These are phyloP conservation scores for Apteryx mantelli DNA, from an alignment of 2,113 vertebrate genomes.

Conservation along the genomic window DNA sequence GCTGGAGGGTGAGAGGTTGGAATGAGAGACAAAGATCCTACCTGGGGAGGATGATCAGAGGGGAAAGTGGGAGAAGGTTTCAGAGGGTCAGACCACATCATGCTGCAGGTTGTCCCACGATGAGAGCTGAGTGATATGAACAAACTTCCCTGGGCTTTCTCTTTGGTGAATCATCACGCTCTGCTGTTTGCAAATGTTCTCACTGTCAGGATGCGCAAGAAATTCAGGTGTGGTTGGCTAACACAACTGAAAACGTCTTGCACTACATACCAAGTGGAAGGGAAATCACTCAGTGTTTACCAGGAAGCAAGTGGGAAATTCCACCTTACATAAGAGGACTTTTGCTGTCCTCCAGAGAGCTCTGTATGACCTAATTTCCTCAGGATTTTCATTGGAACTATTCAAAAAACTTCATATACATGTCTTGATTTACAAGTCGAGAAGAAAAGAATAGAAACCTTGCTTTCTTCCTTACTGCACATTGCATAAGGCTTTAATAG, in stretches of 20 bases:
- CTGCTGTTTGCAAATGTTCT: not conserved
- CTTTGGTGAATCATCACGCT: not conserved
- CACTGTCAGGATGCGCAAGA: not conserved
- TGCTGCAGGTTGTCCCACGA: not conserved
- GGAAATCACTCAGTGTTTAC: not conserved
- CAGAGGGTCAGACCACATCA: not conserved
- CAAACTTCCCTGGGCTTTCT: not conserved
- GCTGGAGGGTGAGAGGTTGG: not conserved
- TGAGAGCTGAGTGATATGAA: not conserved
- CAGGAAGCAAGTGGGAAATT: not conserved
- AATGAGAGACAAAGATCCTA: not conserved
- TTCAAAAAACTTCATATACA: not conserved
- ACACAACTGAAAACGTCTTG: not conserved
- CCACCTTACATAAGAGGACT: not conserved
- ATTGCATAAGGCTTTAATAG: conserved; percentile 61
- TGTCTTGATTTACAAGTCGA: not conserved
- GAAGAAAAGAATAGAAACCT: not conserved
- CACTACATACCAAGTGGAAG: not conserved
- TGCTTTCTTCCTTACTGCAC: not conserved
- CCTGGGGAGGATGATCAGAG: accelerated
- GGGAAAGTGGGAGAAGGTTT: not conserved
- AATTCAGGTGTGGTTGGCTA: not conserved
- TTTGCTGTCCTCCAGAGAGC: not conserved
- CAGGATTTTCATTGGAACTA: not conserved
- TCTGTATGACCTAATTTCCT: conserved; percentile 10